phyloP scores from a whole-genome alignment of 2,797 vertebrate genomes.

The Threskiornis aethiopicus region DNA sequence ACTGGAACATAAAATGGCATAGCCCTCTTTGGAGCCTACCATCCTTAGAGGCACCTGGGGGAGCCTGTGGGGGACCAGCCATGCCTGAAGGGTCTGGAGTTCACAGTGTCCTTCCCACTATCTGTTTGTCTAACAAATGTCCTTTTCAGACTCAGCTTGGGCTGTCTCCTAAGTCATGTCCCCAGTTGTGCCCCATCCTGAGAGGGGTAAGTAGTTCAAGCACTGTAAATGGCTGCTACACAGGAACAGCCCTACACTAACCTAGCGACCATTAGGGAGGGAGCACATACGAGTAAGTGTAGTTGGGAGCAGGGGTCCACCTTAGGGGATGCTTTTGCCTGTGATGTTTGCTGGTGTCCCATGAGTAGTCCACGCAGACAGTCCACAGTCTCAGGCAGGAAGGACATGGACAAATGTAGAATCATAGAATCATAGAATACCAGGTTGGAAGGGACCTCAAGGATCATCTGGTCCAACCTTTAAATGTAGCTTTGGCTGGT shows the following conservation, averaged over 20 bases:
- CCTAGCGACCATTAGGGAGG: accelerated
- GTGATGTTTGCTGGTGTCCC: neutral
- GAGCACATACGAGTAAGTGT: accelerated
- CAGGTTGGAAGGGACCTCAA: too few relatives aligned
- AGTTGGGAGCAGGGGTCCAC: neutral
- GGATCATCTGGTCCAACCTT: too few relatives aligned
- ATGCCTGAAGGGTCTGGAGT: neutral
- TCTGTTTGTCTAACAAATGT: neutral
- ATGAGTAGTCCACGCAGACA: neutral
- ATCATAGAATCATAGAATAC: too few relatives aligned
- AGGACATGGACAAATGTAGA: neutral
- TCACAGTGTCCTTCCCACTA: neutral
- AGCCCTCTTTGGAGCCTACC: neutral
- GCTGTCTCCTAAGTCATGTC: neutral
- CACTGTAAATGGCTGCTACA: neutral
- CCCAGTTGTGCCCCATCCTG: neutral
- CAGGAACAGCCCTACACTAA: neutral
- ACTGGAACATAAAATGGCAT: neutral
- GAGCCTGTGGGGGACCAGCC: neutral
- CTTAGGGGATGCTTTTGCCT: neutral
- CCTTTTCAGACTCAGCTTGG: neutral
- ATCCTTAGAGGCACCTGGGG: neutral
- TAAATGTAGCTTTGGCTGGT: neutral
- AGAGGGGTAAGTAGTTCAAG: neutral
- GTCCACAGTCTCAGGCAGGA: neutral